Conservation (phyloP, 64 coral and sea anemone species). For the Anthopleura sola region DNA sequence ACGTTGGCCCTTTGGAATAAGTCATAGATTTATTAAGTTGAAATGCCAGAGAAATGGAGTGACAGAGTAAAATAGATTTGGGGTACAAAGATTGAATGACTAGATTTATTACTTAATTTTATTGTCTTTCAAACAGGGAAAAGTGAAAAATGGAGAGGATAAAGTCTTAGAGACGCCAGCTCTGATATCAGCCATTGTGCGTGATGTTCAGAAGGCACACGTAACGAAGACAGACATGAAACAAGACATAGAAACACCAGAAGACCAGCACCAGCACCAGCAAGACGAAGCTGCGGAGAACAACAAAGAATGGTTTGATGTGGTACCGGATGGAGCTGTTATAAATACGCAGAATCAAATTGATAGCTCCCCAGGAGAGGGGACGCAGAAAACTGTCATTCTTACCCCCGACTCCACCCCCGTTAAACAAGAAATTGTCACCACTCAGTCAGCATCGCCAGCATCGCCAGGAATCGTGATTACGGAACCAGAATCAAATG, state of each 20-base stretch:
- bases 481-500: neutral
- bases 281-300: neutral
- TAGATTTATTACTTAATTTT: neutral
- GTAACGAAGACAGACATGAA: neutral
- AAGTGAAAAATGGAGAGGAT: conserved; percentile 53
- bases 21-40: too few species aligned
- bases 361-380: conserved; percentile 5
- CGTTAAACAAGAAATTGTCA: neutral
- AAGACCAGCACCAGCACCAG: neutral
- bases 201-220: conserved; percentile 50
- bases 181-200: conserved; percentile 77
- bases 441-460: neutral
- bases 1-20: too few species aligned
- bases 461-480: neutral
- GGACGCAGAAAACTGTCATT: conserved; percentile 26
- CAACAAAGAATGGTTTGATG: neutral
- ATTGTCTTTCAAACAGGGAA: conserved; percentile 40
- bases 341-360: neutral
- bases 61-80: too few species aligned
- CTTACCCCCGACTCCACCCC: neutral
- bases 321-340: neutral
- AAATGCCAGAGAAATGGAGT: too few species aligned
- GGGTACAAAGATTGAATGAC: too few species aligned
- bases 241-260: neutral
- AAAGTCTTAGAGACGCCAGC: conserved; percentile 46